Percentiles rank a stretch among this genome's conserved stretches.
phyloP scores from a whole-genome alignment of 2,113 vertebrate genomes.

The Pelecanoides urinatrix region DNA sequence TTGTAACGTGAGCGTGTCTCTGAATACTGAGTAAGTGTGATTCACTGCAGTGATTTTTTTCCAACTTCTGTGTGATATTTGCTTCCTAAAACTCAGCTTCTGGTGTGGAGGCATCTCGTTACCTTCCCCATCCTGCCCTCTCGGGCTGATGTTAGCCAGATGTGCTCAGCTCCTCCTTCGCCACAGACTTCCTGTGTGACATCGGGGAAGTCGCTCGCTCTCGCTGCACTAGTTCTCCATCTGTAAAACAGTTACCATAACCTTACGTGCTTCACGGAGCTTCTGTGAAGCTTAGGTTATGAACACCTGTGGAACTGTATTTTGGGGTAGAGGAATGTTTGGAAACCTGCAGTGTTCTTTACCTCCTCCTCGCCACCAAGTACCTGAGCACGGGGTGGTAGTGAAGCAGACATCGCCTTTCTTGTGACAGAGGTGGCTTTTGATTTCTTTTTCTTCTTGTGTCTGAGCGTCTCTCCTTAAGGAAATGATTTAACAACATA shows the following conservation, averaged over 20 bases:
- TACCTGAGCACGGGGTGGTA: not conserved
- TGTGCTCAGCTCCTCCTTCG: not conserved
- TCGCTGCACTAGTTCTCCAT: not conserved
- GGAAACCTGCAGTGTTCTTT: not conserved
- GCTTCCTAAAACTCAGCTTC: not conserved
- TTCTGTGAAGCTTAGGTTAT: not conserved
- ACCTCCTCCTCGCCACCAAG: not conserved
- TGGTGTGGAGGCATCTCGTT: not conserved
- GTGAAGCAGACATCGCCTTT: not conserved
- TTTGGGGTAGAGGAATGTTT: not conserved
- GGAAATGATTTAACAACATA: not conserved
- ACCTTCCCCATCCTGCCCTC: not conserved
- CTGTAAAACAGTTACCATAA: not conserved
- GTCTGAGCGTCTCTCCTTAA: not conserved
- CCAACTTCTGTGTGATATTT: not conserved
- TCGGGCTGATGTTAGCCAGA: not conserved
- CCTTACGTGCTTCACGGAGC: fast-evolving
- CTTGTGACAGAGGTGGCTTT: not conserved
- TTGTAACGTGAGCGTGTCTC: not conserved
- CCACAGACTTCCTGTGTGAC: not conserved
- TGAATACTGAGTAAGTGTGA: conserved; percentile 27
- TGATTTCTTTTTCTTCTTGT: not conserved
- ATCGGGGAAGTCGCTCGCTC: not conserved
- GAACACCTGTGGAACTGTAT: not conserved
- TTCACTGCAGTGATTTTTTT: not conserved